Evolutionary conservation across 2,113 vertebrate genomes (phyloP).

Genomic region (Gopherus evgoodei): DNA sequence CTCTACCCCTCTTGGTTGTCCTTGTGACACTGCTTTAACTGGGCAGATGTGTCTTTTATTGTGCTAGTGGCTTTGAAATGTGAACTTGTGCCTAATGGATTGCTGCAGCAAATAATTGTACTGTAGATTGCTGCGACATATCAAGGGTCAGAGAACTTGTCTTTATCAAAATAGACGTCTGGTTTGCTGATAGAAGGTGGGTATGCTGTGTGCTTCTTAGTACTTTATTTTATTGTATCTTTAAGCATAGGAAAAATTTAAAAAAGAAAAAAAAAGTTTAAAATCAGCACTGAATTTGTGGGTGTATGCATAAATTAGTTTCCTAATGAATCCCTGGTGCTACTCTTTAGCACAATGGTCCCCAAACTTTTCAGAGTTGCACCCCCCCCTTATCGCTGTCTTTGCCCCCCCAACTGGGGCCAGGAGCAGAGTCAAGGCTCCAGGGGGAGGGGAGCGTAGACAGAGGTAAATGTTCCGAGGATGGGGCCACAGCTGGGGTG

Average conservation of each 20-base stretch:
- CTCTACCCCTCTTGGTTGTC: background rate
- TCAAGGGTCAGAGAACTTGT: background rate
- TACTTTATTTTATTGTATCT: too few relatives aligned
- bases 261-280: background rate
- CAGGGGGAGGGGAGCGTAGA: too few relatives aligned
- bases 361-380: too few relatives aligned
- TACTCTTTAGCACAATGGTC: background rate
- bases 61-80: conserved; percentile 11
- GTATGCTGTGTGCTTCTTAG: background rate
- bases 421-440: too few relatives aligned
- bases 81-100: conserved; percentile 9
- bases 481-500: too few relatives aligned
- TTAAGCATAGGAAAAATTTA: too few relatives aligned
- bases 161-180: background rate
- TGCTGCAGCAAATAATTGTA: background rate
- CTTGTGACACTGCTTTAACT: background rate
- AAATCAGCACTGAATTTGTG: background rate
- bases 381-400: too few relatives aligned
- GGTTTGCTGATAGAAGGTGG: background rate
- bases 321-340: background rate
- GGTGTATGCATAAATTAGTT: background rate
- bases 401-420: too few relatives aligned
- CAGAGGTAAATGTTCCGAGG: too few relatives aligned
- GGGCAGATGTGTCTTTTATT: background rate
- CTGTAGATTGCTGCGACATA: too few relatives aligned